Conservation (phyloP, 1,140 invertebrate species). For the Zaprionus africanus region DNA sequence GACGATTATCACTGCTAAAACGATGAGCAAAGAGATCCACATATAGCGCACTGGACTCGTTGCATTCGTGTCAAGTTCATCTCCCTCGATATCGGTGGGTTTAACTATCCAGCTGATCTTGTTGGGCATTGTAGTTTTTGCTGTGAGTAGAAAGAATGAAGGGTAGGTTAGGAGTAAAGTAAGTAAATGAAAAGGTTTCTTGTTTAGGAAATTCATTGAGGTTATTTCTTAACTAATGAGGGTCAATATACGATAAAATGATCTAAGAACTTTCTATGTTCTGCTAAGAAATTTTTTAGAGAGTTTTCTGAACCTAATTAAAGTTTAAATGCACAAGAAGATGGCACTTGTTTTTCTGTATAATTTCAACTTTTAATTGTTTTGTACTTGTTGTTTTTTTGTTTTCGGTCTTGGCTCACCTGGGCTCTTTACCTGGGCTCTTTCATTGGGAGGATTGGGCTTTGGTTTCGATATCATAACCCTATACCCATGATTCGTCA, state of each 20-base stretch:
- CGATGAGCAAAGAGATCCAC: constrained; percentile 35
- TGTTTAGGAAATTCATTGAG: background rate
- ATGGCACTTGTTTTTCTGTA: background rate
- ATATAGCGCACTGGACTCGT: constrained; percentile 38
- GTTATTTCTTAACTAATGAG: background rate
- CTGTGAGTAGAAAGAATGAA: background rate
- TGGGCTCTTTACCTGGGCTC: too few relatives aligned
- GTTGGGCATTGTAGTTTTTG: background rate
- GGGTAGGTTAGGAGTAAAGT: background rate
- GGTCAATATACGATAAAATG: too few relatives aligned
- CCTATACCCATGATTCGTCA: too few relatives aligned
- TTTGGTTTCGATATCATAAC: too few relatives aligned
- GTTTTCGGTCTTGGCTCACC: too few relatives aligned
- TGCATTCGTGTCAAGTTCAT: constrained; percentile 5
- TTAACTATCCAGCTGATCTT: constrained; percentile 43
- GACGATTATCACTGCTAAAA: constrained; percentile 27
- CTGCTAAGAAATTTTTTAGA: background rate
- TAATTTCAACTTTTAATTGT: too few relatives aligned
- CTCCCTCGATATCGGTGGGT: constrained; percentile 33
- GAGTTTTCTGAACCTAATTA: background rate
- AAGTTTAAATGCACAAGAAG: background rate
- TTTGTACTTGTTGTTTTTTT: too few relatives aligned
- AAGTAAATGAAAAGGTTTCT: too few relatives aligned
- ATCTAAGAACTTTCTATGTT: too few relatives aligned
- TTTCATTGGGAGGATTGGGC: too few relatives aligned